These are phyloP conservation scores for Belgica antarctica DNA, from an alignment of 2,888 invertebrate species.

Conservation along the genomic window DNA sequence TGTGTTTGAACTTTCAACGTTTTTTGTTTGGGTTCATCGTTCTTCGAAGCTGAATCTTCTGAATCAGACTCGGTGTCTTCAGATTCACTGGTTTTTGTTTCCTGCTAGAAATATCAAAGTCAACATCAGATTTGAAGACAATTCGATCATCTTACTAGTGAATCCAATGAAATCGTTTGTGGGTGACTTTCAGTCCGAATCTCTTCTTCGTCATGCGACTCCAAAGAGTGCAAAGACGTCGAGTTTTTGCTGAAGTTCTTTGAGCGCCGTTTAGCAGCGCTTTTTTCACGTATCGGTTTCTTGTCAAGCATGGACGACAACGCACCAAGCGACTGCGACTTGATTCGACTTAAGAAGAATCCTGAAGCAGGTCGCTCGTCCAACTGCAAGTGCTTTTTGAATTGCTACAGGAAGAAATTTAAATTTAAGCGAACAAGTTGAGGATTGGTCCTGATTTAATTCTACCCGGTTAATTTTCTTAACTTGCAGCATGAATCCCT, in stretches of 20 bases:
- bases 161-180: neutral
- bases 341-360: neutral
- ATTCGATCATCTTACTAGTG: neutral
- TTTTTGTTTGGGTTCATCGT: too few species aligned
- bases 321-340: constrained; percentile 29
- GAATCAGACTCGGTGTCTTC: constrained; percentile 11
- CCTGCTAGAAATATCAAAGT: neutral
- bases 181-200: neutral
- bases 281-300: neutral
- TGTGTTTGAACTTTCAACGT: too few species aligned
- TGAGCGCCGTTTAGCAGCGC: neutral
- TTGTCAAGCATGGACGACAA: constrained; percentile 21
- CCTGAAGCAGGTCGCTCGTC: neutral
- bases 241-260: constrained; percentile 3
- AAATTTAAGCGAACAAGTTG: neutral
- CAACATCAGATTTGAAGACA: neutral
- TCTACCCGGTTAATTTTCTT: constrained; percentile 33
- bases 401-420: constrained; percentile 35
- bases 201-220: neutral
- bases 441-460: constrained; percentile 4
- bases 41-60: neutral
- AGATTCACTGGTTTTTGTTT: neutral
- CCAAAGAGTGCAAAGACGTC: constrained; percentile 25
- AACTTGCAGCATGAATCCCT: constrained; percentile 1
- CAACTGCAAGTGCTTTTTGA: constrained; percentile 32